Percentiles rank a stretch among this genome's conserved stretches.
Conservation (phyloP, 2,888 invertebrate genomes). For the Monoplex corrugatus region DNA sequence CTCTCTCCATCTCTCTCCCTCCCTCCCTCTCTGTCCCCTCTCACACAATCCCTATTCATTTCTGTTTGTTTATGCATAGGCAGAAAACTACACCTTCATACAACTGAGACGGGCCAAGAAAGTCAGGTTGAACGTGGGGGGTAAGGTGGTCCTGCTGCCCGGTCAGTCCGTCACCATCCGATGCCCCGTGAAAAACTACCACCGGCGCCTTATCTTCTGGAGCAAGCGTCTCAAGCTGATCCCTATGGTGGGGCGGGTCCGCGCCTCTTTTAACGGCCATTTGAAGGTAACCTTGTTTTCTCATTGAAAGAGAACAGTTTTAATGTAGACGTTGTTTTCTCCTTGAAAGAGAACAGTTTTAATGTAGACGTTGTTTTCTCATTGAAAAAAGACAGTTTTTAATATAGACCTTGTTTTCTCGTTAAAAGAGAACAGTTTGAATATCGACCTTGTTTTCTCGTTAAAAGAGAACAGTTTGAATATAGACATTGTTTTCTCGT, state of each 20-base stretch:
- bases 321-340: too few relatives aligned
- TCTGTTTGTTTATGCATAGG: constrained; percentile 15
- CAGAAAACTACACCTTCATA: constrained; percentile 71
- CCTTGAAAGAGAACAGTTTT: too few relatives aligned
- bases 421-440: too few relatives aligned
- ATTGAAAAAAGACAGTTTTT: too few relatives aligned
- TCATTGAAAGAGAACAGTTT: too few relatives aligned
- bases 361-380: too few relatives aligned
- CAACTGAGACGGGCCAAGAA: constrained; percentile 69
- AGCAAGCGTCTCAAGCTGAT: constrained; percentile 69
- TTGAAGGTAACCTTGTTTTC: constrained; percentile 68
- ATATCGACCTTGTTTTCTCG: too few relatives aligned
- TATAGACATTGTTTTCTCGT: too few relatives aligned
- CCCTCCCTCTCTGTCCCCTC: background rate
- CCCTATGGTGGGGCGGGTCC: constrained; percentile 68
- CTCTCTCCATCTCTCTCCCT: too few relatives aligned
- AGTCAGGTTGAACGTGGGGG: constrained; percentile 68
- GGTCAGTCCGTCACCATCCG: constrained; percentile 72
- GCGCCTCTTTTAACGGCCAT: constrained; percentile 67
- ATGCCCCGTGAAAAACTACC: constrained; percentile 75
- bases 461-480: too few relatives aligned
- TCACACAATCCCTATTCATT: too few relatives aligned
- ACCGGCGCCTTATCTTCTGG: constrained; percentile 74
- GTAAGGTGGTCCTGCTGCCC: constrained; percentile 68
- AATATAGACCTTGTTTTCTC: too few relatives aligned